Conservation (phyloP, 2,113 vertebrate species). For the Turnix velox region DNA sequence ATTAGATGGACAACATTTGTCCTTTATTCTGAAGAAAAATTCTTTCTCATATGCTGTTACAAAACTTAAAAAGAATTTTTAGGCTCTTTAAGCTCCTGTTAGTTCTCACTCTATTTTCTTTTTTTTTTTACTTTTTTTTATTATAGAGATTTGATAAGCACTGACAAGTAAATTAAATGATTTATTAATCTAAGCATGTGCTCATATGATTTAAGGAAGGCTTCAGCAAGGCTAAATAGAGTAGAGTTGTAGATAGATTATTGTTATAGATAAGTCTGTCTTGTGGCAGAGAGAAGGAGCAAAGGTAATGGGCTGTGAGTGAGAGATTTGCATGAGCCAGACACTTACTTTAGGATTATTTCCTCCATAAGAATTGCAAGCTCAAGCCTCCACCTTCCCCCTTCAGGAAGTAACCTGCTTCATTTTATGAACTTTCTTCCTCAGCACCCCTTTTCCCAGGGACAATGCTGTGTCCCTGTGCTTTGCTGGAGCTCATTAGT, state of each 20-base stretch:
- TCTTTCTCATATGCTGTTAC: neutral
- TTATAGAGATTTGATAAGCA: neutral
- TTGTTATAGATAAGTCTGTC: neutral
- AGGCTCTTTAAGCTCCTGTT: neutral
- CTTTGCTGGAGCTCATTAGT: conserved; percentile 26
- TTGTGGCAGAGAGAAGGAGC: neutral
- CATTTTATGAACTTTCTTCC: neutral
- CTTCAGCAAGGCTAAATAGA: neutral
- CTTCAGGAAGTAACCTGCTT: neutral
- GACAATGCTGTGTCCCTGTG: neutral
- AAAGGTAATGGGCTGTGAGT: neutral
- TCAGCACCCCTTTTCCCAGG: neutral
- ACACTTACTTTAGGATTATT: neutral
- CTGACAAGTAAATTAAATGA: neutral
- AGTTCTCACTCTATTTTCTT: neutral
- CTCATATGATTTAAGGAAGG: neutral
- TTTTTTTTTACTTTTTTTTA: neutral
- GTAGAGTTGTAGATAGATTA: neutral
- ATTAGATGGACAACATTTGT: conserved; percentile 76
- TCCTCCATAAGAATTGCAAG: neutral
- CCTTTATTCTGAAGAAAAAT: conserved; percentile 63
- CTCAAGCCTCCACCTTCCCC: neutral
- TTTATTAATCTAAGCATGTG: neutral
- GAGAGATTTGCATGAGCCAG: neutral
- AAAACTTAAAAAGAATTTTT: neutral